A percentile compares a stretch with the other conserved stretches of the same genome.
phyloP scores from a whole-genome alignment of 2,888 invertebrate genomes.

The Cyrtodaria siliqua region DNA sequence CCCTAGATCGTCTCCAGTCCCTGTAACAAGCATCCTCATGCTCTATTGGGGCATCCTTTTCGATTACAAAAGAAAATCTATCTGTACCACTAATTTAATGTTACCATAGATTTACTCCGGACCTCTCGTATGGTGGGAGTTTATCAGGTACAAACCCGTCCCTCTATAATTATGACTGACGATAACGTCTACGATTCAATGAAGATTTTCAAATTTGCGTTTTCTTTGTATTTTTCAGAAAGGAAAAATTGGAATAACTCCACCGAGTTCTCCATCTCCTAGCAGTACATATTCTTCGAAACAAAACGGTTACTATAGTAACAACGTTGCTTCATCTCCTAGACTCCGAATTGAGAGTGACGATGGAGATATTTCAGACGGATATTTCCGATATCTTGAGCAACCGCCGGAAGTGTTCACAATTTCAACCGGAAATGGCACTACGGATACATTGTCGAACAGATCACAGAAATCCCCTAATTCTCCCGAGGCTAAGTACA shows the following conservation, averaged over 20 bases:
- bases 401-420: constrained; percentile 50
- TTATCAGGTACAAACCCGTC: no score
- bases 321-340: constrained; percentile 19
- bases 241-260: constrained; percentile 45
- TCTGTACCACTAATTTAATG: no score
- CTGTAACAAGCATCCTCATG: no score
- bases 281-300: constrained; percentile 26
- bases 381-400: constrained; percentile 48
- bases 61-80: no score
- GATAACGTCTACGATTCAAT: no score
- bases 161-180: no score
- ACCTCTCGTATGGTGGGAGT: no score
- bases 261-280: constrained; percentile 35
- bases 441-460: constrained; percentile 36
- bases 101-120: no score
- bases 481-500: constrained; percentile 46
- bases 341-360: constrained; percentile 12
- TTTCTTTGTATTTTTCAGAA: no score
- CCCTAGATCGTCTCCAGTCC: no score
- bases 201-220: no score
- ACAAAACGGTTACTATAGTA: constrained; percentile 44
- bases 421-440: constrained; percentile 27
- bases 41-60: no score
- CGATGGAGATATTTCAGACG: constrained; percentile 29
- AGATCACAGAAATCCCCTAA: constrained; percentile 21